Conservation (phyloP, 2,113 vertebrate species). For the Actenoides hombroni region DNA sequence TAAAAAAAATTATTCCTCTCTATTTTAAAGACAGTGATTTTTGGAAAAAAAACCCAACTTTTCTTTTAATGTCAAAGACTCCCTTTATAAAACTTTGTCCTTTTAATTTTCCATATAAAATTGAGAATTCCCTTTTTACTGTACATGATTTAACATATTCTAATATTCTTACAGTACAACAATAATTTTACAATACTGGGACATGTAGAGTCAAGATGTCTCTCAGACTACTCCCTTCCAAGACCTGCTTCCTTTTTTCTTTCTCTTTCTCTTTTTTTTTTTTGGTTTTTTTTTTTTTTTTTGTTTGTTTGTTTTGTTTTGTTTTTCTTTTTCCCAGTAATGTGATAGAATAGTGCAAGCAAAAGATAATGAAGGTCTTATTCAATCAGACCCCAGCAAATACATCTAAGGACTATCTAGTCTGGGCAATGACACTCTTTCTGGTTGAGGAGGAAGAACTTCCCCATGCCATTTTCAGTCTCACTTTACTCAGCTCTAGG, state of each 20-base stretch:
- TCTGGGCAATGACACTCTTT: not conserved
- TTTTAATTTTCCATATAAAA: not conserved
- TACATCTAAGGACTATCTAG: not conserved
- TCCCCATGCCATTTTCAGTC: not conserved
- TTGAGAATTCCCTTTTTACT: not conserved
- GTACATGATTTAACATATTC: not conserved
- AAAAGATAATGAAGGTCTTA: not conserved
- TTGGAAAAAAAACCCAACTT: not conserved
- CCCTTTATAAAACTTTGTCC: not conserved
- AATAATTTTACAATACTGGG: not conserved
- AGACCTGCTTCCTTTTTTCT: not conserved
- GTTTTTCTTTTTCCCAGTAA: not conserved
- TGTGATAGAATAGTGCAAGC: not conserved
- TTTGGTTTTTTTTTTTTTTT: not conserved
- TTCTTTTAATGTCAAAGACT: not conserved
- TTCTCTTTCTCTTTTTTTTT: not conserved
- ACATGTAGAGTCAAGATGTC: not conserved
- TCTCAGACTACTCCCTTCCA: not conserved
- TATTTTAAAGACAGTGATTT: not conserved
- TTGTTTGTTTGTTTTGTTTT: not conserved
- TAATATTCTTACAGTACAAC: not conserved
- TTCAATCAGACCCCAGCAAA: fast-evolving
- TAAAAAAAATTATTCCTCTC: not conserved
- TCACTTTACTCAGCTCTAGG: not conserved
- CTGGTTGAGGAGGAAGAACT: not conserved